These are phyloP conservation scores for Chirona hameri DNA, from an alignment of 2,888 invertebrate genomes.

Conservation along the genomic window DNA sequence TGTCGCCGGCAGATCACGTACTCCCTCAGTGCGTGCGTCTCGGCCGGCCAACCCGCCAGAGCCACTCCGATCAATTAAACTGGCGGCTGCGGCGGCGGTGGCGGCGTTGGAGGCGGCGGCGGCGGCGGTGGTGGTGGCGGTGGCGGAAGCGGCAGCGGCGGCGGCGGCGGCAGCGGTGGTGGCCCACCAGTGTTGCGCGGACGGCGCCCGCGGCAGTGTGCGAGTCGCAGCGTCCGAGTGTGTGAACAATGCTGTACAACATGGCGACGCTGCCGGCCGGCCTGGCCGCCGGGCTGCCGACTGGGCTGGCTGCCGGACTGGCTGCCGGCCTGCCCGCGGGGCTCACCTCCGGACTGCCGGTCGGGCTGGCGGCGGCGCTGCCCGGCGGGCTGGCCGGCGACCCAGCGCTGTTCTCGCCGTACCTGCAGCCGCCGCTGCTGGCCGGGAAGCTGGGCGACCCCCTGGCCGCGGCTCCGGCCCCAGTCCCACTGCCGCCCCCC, in stretches of 20 bases:
- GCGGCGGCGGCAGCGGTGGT: not conserved
- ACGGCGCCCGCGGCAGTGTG: too few relatives aligned
- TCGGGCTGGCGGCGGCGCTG: too few relatives aligned
- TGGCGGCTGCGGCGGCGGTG: not conserved
- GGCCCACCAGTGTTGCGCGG: too few relatives aligned
- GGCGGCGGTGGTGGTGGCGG: not conserved
- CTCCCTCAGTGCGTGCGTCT: too few relatives aligned
- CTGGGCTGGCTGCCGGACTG: not conserved
- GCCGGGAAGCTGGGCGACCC: not conserved
- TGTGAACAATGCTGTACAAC: not conserved
- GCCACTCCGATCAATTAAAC: slow-evolving; percentile 22
- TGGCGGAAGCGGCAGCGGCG: not conserved
- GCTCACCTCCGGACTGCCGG: too few relatives aligned
- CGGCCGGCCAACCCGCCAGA: too few relatives aligned
- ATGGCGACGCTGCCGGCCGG: slow-evolving; percentile 1
- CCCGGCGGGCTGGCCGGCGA: not conserved
- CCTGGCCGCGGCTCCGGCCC: not conserved
- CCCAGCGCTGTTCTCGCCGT: not conserved
- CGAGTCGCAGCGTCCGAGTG: too few relatives aligned
- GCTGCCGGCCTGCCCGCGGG: too few relatives aligned
- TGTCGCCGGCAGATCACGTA: too few relatives aligned
- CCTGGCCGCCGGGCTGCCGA: not conserved
- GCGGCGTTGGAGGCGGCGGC: not conserved
- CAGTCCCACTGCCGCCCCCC: slow-evolving; percentile 31
- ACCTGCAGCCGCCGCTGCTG: not conserved